Percentiles rank a stretch among this genome's conserved stretches.
phyloP scores from a whole-genome alignment of 2,888 invertebrate genomes.

The Bugulina stolonifera region DNA sequence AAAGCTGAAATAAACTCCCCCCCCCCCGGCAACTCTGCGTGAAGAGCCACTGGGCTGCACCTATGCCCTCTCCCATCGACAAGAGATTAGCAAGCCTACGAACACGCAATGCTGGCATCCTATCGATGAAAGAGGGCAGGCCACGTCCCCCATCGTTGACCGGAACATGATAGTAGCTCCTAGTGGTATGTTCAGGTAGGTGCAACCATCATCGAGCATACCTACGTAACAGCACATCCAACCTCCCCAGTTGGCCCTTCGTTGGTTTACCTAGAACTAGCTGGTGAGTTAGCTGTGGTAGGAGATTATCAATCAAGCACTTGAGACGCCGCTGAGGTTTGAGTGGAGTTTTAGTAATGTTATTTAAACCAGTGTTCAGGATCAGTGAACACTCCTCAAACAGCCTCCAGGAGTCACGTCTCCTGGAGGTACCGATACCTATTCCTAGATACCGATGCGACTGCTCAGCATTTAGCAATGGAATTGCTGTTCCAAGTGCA shows the following conservation, averaged over 20 bases:
- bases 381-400: neutral
- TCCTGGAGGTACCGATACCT: neutral
- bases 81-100: no score
- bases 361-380: neutral
- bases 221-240: neutral
- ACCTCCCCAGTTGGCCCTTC: neutral
- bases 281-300: neutral
- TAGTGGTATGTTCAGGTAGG: neutral
- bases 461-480: neutral
- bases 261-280: neutral
- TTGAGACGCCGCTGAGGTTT: conserved; percentile 4
- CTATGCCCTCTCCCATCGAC: no score
- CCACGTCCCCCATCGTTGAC: no score
- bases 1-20: neutral
- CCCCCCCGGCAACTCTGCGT: neutral
- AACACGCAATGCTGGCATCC: no score
- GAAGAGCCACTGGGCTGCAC: no score
- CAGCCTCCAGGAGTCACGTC: neutral
- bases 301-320: neutral
- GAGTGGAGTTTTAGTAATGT: neutral
- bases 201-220: neutral
- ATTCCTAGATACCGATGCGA: neutral
- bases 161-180: neutral
- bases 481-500: neutral
- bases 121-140: no score